Conservation (phyloP, 1,140 invertebrate species). For the Drosophila trapezifrons region DNA sequence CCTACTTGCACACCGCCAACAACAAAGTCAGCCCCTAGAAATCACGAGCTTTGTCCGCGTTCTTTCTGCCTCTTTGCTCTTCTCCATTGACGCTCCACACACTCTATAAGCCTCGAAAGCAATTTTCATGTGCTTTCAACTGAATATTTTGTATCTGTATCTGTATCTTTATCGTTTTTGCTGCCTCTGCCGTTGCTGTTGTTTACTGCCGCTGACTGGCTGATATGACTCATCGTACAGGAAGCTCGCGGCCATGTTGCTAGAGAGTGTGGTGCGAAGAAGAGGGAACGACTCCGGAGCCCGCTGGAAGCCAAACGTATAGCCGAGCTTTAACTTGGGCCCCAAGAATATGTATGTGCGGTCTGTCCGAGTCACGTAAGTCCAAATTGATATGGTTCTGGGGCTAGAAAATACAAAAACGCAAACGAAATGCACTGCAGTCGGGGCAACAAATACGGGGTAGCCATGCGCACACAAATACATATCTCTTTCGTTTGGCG, state of each 20-base stretch:
- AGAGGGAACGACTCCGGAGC: conserved; percentile 14
- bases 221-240: conserved; percentile 66
- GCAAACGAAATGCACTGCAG: conserved; percentile 15
- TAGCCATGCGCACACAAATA: conserved; percentile 35
- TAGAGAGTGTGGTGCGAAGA: conserved; percentile 31
- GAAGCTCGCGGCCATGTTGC: conserved; percentile 57
- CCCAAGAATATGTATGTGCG: conserved; percentile 53
- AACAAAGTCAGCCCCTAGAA: conserved; percentile 33
- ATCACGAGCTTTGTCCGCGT: conserved; percentile 45
- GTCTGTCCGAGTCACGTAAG: conserved; percentile 74
- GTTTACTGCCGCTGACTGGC: conserved; percentile 32
- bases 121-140: conserved; percentile 72
- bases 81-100: conserved; percentile 9
- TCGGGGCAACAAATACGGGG: conserved; percentile 30
- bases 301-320: background rate
- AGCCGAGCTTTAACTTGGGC: conserved; percentile 4
- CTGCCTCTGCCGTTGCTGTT: conserved; percentile 25
- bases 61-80: conserved; percentile 13
- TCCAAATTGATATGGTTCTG: conserved; percentile 62
- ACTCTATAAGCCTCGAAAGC: conserved; percentile 38
- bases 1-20: conserved; percentile 2
- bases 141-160: conserved; percentile 52
- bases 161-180: conserved; percentile 66
- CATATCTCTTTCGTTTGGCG: conserved; percentile 41
- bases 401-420: conserved; percentile 36